A percentile compares a stretch with the other conserved stretches of the same genome.
phyloP scores from a whole-genome alignment of 2,797 vertebrate species.

The Channa striata region DNA sequence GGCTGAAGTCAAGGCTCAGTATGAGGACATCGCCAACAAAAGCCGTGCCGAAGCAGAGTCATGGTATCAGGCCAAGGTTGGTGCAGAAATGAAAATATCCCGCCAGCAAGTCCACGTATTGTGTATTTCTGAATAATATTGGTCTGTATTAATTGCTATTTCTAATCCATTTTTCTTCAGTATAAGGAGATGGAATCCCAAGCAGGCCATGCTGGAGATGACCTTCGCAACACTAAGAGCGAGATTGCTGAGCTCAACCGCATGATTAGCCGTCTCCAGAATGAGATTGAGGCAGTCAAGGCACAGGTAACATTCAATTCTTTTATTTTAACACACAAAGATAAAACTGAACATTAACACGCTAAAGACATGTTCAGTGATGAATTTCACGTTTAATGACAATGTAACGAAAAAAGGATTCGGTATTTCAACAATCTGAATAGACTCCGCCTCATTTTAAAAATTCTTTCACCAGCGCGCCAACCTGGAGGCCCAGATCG shows the following conservation, averaged over 20 bases:
- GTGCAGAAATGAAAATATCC: neutral
- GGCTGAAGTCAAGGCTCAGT: conserved; percentile 89
- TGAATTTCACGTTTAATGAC: neutral
- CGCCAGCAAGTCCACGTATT: neutral
- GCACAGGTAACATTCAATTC: conserved; percentile 84
- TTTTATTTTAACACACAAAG: neutral
- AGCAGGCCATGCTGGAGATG: conserved; percentile 68
- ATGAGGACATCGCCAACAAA: conserved; percentile 87
- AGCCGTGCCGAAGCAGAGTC: conserved; percentile 88
- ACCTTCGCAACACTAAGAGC: conserved; percentile 84
- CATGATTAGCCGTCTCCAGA: conserved; percentile 89
- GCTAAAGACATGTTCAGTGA: neutral
- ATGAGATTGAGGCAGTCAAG: conserved; percentile 90
- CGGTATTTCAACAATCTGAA: neutral
- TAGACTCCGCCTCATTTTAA: neutral
- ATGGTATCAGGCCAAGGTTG: conserved; percentile 88
- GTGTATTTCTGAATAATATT: neutral
- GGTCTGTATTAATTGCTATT: neutral
- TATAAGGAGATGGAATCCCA: conserved; percentile 75
- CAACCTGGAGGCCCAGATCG: conserved; percentile 77
- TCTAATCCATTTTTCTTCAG: conserved; percentile 47
- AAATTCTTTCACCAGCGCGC: conserved; percentile 71
- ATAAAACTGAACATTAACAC: neutral
- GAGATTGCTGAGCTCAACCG: conserved; percentile 91
- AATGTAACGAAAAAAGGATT: no score